These are phyloP conservation scores for Cyanistes caeruleus DNA, from an alignment of 2,113 vertebrate genomes.

Conservation along the genomic window DNA sequence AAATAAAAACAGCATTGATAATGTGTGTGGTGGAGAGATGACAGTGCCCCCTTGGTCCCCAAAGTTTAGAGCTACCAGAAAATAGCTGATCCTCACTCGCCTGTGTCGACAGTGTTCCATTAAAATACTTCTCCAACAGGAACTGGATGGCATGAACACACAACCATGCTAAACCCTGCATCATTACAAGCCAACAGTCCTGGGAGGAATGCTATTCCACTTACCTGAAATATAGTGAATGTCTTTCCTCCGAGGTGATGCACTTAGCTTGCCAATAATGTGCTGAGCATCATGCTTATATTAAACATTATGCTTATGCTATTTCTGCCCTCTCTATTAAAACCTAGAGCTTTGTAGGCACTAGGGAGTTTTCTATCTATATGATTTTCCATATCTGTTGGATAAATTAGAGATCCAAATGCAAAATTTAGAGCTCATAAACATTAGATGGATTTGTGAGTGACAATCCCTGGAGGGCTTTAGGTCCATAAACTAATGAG, in stretches of 20 bases:
- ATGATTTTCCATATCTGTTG: constrained; percentile 54
- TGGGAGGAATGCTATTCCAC: neutral
- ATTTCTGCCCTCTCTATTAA: constrained; percentile 62
- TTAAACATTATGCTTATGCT: constrained; percentile 39
- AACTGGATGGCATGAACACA: neutral
- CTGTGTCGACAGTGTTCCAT: neutral
- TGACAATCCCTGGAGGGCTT: constrained; percentile 74
- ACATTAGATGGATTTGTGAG: constrained; percentile 67
- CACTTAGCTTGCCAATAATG: constrained; percentile 11
- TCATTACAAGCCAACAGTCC: neutral
- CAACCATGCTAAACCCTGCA: neutral
- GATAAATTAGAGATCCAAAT: constrained; percentile 70
- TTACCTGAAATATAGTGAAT: neutral
- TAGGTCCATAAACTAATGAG: constrained; percentile 69
- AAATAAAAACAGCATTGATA: neutral
- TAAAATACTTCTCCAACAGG: neutral
- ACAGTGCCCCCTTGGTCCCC: neutral
- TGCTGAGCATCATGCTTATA: constrained; percentile 48
- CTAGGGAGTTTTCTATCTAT: constrained; percentile 57
- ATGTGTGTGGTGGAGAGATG: neutral
- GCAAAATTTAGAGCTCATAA: constrained; percentile 67
- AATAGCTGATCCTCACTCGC: neutral
- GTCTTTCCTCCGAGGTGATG: constrained; percentile 15
- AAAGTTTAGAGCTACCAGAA: neutral
- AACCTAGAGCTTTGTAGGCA: constrained; percentile 60